Evolutionary conservation across 1,140 invertebrate genomes (phyloP).

Genomic region (Penaeus indicus): DNA sequence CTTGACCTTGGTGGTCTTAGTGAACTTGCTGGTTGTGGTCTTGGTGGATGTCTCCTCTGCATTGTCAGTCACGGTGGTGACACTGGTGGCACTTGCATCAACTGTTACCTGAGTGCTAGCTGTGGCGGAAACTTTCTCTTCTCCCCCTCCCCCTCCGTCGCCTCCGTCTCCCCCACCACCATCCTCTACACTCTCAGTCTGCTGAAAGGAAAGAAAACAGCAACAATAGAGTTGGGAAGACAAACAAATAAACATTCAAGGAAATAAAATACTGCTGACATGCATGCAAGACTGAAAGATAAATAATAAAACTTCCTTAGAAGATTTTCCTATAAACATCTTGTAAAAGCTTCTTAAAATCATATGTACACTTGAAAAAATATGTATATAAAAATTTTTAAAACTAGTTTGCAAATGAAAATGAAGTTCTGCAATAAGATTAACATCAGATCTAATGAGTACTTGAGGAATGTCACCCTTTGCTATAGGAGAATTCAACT

Average conservation of each 20-base stretch:
- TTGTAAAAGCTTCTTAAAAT: too few relatives aligned
- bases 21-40: conserved; percentile 43
- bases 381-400: too few relatives aligned
- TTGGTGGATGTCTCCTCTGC: conserved; percentile 35
- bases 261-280: neutral
- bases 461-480: too few relatives aligned
- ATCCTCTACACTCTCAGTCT: conserved; percentile 61
- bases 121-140: neutral
- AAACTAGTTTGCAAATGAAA: too few relatives aligned
- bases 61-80: conserved; percentile 27
- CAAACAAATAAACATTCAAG: neutral
- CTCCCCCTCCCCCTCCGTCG: conserved; percentile 38
- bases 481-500: too few relatives aligned
- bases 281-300: too few relatives aligned
- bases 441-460: too few relatives aligned
- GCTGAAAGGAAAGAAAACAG: conserved; percentile 7
- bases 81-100: neutral
- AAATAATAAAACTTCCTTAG: too few relatives aligned
- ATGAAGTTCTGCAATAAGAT: too few relatives aligned
- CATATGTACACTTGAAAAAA: too few relatives aligned
- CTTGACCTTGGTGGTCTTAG: conserved; percentile 50
- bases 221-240: neutral
- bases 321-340: too few relatives aligned
- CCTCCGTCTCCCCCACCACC: conserved; percentile 48
- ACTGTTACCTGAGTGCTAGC: conserved; percentile 20